Base-by-base conservation (phyloP, 2,113 vertebrate genomes). In the Elaphurus davidianus region DNA sequence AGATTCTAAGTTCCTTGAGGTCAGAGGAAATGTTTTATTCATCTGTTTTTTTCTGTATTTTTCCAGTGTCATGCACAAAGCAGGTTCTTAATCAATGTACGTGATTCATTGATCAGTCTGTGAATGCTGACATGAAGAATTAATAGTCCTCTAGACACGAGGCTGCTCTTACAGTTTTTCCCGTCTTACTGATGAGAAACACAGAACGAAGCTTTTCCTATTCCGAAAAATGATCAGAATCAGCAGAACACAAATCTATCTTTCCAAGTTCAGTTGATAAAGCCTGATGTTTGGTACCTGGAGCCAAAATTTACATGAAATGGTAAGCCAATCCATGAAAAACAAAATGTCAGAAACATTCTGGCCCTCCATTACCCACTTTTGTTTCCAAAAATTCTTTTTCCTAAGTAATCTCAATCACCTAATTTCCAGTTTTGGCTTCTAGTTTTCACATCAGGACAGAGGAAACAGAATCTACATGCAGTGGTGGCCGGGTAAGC, bases 11-110 rank as follows among this genome's bases (percentile, higher is more conserved):
- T 86, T 92, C 43, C 54, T 88, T 57, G 60, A 91, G 43, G 81
- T 82, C 50, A 76, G 67, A 95, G 55, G 30, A 92, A 85, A 96
- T 95, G 85, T 95, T 98, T 95, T 43, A 92, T 97, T 98, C 76
- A 92, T 93, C 45, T 83, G 12, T 79, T 93, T 96, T 96, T 88
- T 52, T 27, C 45, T 15, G 23, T 71, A 50, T 43, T 62, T 33
- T 45, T 17, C n/a, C 16, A 54, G 50, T 23, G 28, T 19, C 2
- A 23, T 21, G 27, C 16, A 64, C 43, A 93, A 45, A 81, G 19
- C 15, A 71, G 21, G 3, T 57, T 85, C 60, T 92, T 87, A 76
- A 94, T 87, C 59, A 96, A 54, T 1, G 12, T 4, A 30, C 9
- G 27, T 30, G 47, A 55, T 16, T 28, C 55, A 88, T 8, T 30